These are phyloP conservation scores for Sebastes melanostomus DNA, from an alignment of 2,797 vertebrate species.

Conservation along the genomic window DNA sequence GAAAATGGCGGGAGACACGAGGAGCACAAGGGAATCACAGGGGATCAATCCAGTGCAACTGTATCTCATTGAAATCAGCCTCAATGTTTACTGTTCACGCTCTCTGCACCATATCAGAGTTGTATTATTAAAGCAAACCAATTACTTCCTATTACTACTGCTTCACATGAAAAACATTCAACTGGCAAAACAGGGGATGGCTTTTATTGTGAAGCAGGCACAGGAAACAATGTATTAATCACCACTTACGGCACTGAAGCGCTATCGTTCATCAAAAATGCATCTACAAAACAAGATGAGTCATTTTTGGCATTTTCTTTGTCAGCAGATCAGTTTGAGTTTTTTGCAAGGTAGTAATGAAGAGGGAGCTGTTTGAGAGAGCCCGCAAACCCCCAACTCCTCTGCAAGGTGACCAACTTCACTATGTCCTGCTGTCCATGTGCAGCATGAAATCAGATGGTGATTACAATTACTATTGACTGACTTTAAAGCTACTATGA, in stretches of 20 bases:
- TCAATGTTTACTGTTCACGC: neutral
- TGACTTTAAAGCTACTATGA: neutral
- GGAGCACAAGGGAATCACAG: neutral
- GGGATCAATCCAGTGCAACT: neutral
- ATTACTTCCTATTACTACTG: neutral
- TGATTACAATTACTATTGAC: neutral
- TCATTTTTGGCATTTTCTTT: neutral
- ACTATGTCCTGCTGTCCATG: neutral
- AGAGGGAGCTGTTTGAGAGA: neutral
- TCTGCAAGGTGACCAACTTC: neutral
- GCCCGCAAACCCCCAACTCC: neutral
- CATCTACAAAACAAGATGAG: neutral
- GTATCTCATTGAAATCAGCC: neutral
- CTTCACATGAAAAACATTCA: neutral
- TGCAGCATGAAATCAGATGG: neutral
- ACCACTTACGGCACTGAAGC: neutral
- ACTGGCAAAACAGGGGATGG: neutral
- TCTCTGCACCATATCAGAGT: neutral
- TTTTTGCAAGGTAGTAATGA: neutral
- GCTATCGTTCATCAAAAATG: neutral
- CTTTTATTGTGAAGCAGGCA: neutral
- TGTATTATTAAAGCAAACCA: neutral
- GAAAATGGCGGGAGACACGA: constrained; percentile 26
- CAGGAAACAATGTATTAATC: neutral
- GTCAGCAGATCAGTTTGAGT: neutral